These are phyloP conservation scores for Gadus macrocephalus DNA, from an alignment of 2,113 vertebrate species.

Conservation along the genomic window DNA sequence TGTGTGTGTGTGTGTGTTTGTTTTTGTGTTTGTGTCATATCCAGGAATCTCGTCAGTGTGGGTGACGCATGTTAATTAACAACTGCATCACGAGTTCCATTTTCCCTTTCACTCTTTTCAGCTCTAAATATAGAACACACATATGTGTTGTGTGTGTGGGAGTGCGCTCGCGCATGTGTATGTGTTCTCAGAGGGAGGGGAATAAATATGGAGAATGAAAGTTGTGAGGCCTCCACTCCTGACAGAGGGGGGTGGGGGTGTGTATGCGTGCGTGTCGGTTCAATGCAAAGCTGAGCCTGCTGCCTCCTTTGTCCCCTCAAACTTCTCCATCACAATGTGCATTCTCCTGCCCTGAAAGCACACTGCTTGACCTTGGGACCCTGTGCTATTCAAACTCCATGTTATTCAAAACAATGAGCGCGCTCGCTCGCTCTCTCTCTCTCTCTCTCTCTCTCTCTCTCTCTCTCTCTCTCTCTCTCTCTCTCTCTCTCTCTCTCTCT, in stretches of 20 bases:
- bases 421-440: constrained; percentile 28
- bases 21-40: constrained; percentile 27
- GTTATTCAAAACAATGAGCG: constrained; percentile 61
- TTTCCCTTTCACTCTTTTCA: constrained; percentile 36
- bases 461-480: not conserved
- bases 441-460: not conserved
- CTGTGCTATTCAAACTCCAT: constrained; percentile 55
- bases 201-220: constrained; percentile 51
- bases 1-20: constrained; percentile 26
- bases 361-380: constrained; percentile 58
- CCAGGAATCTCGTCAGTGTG: constrained; percentile 43
- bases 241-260: constrained; percentile 49
- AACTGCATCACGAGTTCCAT: constrained; percentile 35
- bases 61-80: constrained; percentile 62
- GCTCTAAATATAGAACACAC: constrained; percentile 1
- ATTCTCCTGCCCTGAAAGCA: constrained; percentile 63
- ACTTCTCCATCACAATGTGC: constrained; percentile 74
- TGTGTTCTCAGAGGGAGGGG: constrained; percentile 11
- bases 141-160: not conserved
- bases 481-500: constrained; percentile 8
- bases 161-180: not conserved
- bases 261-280: constrained; percentile 59
- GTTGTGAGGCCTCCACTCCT: constrained; percentile 67
- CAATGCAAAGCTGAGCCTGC: constrained; percentile 62
- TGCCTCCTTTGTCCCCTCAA: constrained; percentile 65